Evolutionary conservation across 1,140 invertebrate genomes (phyloP).

Genomic region (Archivesica marissinica): DNA sequence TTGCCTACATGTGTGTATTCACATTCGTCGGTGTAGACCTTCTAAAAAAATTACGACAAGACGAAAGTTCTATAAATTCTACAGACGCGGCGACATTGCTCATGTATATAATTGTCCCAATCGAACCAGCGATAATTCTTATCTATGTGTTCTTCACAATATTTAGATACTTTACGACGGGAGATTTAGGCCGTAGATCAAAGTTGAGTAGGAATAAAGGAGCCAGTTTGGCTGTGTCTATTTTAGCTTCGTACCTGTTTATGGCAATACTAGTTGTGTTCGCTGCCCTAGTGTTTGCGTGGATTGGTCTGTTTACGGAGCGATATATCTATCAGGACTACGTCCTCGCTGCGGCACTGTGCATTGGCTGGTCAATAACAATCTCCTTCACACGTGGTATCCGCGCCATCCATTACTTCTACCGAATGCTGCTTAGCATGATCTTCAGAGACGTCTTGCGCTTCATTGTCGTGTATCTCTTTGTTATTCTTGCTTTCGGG

Average conservation of each 20-base stretch:
- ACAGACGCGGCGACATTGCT: slow-evolving; percentile 48
- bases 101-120: slow-evolving; percentile 69
- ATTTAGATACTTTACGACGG: slow-evolving; percentile 1
- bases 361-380: slow-evolving; percentile 78
- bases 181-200: slow-evolving; percentile 14
- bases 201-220: slow-evolving; percentile 8
- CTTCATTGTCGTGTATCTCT: slow-evolving; percentile 79
- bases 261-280: slow-evolving; percentile 66
- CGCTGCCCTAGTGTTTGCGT: slow-evolving; percentile 68
- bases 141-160: slow-evolving; percentile 62
- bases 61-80: slow-evolving; percentile 45
- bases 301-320: slow-evolving; percentile 71
- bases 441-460: slow-evolving; percentile 76
- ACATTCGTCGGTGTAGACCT: slow-evolving; percentile 68
- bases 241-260: slow-evolving; percentile 57
- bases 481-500: slow-evolving; percentile 78
- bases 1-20: slow-evolving; percentile 78
- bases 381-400: slow-evolving; percentile 79
- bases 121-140: slow-evolving; percentile 71
- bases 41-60: slow-evolving; percentile 50
- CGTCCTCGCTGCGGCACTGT: slow-evolving; percentile 71
- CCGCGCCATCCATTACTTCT: slow-evolving; percentile 79
- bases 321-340: slow-evolving; percentile 71
- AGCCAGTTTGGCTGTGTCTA: neutral
- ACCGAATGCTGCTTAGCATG: slow-evolving; percentile 79